These are phyloP conservation scores for Lochmaea capreae DNA, from an alignment of 2,888 invertebrate species.

Conservation along the genomic window DNA sequence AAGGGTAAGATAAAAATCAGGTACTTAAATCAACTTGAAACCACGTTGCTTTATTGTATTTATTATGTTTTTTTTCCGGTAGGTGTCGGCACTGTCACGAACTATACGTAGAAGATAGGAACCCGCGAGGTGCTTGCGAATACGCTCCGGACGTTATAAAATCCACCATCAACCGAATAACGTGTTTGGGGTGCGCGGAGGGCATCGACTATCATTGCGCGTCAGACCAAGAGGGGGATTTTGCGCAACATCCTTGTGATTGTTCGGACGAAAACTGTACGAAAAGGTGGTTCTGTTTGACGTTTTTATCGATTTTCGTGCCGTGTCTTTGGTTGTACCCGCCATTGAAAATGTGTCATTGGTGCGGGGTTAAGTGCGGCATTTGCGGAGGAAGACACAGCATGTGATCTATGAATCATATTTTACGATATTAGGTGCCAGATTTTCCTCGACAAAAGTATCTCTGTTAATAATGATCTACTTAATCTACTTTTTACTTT, in stretches of 20 bases:
- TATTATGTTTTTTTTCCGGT: conserved; percentile 40
- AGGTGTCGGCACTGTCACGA: conserved; percentile 81
- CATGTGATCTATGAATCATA: conserved; percentile 58
- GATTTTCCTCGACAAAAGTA: conserved; percentile 18
- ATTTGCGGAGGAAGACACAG: conserved; percentile 86
- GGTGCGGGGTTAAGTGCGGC: conserved; percentile 83
- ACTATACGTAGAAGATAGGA: conserved; percentile 84
- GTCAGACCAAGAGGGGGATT: conserved; percentile 91
- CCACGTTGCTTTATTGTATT: conserved; percentile 44
- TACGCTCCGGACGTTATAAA: conserved; percentile 88
- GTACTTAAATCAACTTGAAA: conserved; percentile 17
- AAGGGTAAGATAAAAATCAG: conserved; percentile 57
- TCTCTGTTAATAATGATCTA: conserved; percentile 13
- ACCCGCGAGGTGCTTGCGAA: conserved; percentile 86
- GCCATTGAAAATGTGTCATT: conserved; percentile 84
- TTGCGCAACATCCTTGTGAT: conserved; percentile 85
- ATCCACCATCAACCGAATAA: conserved; percentile 82
- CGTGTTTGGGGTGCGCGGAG: conserved; percentile 85
- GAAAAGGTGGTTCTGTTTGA: conserved; percentile 88
- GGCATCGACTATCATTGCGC: conserved; percentile 95
- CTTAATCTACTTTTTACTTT: neutral
- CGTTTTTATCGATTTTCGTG: conserved; percentile 86
- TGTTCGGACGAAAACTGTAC: conserved; percentile 81
- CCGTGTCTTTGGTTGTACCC: conserved; percentile 96
- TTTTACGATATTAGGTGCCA: conserved; percentile 59